These are phyloP conservation scores for Clarias macrocephalus DNA, from an alignment of 2,113 vertebrate genomes.

Conservation along the genomic window DNA sequence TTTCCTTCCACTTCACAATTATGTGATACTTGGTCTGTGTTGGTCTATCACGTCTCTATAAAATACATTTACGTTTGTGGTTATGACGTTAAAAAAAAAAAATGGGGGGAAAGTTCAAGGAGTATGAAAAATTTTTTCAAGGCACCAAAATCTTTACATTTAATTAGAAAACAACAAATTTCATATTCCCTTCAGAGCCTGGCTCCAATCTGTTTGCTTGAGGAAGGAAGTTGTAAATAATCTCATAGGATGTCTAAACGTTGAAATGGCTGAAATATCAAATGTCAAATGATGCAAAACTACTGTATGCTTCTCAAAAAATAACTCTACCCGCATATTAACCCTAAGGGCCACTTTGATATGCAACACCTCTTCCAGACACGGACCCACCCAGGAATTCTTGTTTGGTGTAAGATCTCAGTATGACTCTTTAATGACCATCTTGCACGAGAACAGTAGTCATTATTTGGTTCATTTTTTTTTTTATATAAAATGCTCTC, in stretches of 20 bases:
- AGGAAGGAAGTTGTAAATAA: neutral
- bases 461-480: conserved; percentile 31
- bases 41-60: no score
- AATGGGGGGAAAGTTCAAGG: no score
- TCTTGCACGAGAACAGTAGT: neutral
- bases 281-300: conserved; percentile 19
- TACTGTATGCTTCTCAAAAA: conserved; percentile 24
- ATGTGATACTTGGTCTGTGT: no score
- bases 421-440: conserved; percentile 4
- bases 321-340: conserved; percentile 24
- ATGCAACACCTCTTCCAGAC: conserved; percentile 13
- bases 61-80: no score
- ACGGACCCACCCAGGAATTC: conserved; percentile 41
- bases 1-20: no score
- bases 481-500: conserved; percentile 32
- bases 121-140: no score
- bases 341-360: conserved; percentile 10
- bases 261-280: neutral
- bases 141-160: no score
- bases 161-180: neutral
- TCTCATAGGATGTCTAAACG: neutral
- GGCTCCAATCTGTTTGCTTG: no score
- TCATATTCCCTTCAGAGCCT: neutral
- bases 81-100: no score
- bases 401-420: conserved; percentile 4